Conservation (phyloP, 2,888 invertebrate genomes). For the Oxytorus armatus region DNA sequence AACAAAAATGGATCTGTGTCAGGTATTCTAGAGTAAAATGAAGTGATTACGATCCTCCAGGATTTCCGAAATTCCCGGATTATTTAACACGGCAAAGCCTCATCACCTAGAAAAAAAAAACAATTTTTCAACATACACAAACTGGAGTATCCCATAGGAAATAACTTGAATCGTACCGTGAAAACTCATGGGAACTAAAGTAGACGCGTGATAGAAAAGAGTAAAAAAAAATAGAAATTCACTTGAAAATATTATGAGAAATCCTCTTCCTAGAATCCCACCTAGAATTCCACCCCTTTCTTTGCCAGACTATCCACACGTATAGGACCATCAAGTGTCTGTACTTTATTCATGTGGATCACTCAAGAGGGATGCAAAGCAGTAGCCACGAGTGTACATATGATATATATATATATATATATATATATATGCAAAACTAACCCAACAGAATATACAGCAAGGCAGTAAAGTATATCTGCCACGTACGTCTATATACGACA, state of each 20-base stretch:
- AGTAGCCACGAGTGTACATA: not conserved
- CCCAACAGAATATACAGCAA: slow-evolving; percentile 31
- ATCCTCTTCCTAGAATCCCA: not conserved
- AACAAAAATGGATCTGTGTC: not conserved
- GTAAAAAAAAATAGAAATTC: not conserved
- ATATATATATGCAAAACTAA: not conserved
- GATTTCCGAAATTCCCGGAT: not conserved
- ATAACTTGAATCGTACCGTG: slow-evolving; percentile 6
- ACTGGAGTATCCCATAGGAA: slow-evolving; percentile 28
- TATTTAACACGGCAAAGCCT: not conserved
- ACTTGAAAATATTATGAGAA: slow-evolving; percentile 4
- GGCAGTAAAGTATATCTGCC: slow-evolving; percentile 4
- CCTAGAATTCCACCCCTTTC: not conserved
- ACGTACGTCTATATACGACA: slow-evolving; percentile 24
- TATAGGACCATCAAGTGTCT: not conserved
- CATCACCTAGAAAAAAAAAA: not conserved
- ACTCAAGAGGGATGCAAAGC: slow-evolving; percentile 21
- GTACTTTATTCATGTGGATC: slow-evolving; percentile 25
- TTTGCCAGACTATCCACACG: not conserved
- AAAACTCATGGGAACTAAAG: not conserved
- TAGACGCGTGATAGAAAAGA: not conserved
- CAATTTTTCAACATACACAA: slow-evolving; percentile 12
- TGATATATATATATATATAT: not conserved
- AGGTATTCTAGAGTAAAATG: not conserved
- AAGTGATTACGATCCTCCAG: not conserved